Conservation (phyloP, 2,888 invertebrate genomes). For the Beris chalybata region DNA sequence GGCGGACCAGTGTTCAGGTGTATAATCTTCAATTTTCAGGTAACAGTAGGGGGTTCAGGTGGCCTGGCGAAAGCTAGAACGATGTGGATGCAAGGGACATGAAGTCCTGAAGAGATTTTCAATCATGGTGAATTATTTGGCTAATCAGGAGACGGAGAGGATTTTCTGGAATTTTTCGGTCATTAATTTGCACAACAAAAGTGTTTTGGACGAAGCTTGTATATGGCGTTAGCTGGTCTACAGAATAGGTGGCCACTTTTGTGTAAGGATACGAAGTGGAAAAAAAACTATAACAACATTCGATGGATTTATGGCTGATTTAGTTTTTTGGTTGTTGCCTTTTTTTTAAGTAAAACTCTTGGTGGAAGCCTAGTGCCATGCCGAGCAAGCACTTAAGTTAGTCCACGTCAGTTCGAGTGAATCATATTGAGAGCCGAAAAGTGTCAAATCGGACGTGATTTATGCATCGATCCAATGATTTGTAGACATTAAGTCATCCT, state of each 20-base stretch:
- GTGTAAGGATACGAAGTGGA: no score
- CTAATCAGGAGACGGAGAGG: slow-evolving; percentile 37
- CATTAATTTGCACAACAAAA: slow-evolving; percentile 36
- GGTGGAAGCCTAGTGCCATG: neutral
- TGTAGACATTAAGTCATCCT: slow-evolving; percentile 32
- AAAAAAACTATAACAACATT: slow-evolving; percentile 15
- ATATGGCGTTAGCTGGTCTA: neutral
- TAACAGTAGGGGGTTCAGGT: no score
- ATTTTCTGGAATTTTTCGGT: slow-evolving; percentile 39
- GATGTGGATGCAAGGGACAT: neutral
- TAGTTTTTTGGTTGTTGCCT: slow-evolving; percentile 13
- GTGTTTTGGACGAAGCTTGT: slow-evolving; percentile 18
- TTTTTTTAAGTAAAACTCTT: neutral
- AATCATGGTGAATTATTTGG: slow-evolving; percentile 38
- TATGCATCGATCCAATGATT: slow-evolving; percentile 37
- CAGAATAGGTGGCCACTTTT: neutral
- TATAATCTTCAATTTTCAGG: no score
- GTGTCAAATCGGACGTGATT: slow-evolving; percentile 38
- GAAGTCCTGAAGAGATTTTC: slow-evolving; percentile 36
- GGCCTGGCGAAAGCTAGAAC: neutral
- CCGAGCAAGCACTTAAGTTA: neutral
- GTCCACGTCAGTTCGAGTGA: slow-evolving; percentile 1
- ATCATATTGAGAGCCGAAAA: slow-evolving; percentile 35
- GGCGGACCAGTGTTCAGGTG: no score
- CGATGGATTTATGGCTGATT: slow-evolving; percentile 36